Evolutionary conservation across 2,888 invertebrate species (phyloP).

Genomic region (Oscheius sp.): DNA sequence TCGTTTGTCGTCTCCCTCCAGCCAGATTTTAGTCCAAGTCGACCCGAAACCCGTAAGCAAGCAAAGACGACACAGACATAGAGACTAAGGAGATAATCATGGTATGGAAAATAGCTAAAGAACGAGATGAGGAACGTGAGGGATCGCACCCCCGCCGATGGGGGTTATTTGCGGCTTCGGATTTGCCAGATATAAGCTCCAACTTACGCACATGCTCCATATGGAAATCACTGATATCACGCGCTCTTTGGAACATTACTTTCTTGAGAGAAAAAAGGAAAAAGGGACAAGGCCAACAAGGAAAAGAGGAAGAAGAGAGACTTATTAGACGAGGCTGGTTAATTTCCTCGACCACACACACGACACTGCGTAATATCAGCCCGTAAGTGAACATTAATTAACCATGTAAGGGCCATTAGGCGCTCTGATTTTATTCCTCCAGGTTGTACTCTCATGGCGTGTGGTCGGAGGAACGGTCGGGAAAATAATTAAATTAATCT

Average conservation of each 20-base stretch:
- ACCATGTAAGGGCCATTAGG: conserved; percentile 32
- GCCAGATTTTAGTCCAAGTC: no score
- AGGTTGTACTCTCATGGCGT: no score
- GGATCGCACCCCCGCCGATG: conserved; percentile 32
- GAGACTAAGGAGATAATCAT: background rate
- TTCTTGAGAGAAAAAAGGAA: background rate
- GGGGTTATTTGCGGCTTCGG: conserved; percentile 31
- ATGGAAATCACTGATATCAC: conserved; percentile 32
- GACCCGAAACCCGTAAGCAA: conserved; percentile 1
- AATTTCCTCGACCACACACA: conserved; percentile 33
- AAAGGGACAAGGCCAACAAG: background rate
- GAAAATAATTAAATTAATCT: no score
- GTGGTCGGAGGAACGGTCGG: no score
- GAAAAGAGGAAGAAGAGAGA: background rate
- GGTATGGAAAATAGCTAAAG: conserved; percentile 8
- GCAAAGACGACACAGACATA: background rate
- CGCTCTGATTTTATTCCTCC: conserved; percentile 21
- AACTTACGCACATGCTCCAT: conserved; percentile 34
- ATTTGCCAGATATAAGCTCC: conserved; percentile 5
- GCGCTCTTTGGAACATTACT: conserved; percentile 8
- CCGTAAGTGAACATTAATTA: conserved; percentile 30
- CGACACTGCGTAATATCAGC: conserved; percentile 32
- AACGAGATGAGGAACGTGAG: conserved; percentile 18
- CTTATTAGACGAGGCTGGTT: background rate
- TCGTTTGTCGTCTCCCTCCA: background rate